Evolutionary conservation across 64 coral and sea anemone species (phyloP).

Genomic region (Dendrophyllia cribrosa): DNA sequence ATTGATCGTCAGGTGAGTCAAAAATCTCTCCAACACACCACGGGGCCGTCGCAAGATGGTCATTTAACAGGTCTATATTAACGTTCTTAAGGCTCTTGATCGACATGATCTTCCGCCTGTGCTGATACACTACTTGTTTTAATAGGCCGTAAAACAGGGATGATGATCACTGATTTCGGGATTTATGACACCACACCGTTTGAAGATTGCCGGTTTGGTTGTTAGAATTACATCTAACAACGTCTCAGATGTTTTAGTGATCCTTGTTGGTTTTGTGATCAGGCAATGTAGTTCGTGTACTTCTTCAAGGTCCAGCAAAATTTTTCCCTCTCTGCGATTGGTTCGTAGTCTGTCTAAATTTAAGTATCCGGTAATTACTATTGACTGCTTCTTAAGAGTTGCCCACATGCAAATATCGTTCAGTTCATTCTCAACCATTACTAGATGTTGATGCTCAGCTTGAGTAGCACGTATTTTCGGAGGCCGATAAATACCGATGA

Average conservation of each 20-base stretch:
- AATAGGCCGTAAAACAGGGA: background rate
- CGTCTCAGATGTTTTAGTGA: too few relatives aligned
- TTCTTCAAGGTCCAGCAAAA: constrained; percentile 35
- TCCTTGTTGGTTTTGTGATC: too few relatives aligned
- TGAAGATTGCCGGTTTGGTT: too few relatives aligned
- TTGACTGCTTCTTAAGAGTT: constrained; percentile 6
- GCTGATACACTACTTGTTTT: background rate
- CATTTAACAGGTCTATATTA: background rate
- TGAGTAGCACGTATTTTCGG: background rate
- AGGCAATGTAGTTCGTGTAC: background rate
- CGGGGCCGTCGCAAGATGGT: background rate
- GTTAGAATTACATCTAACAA: too few relatives aligned
- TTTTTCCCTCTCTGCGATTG: too few relatives aligned
- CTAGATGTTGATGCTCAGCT: background rate
- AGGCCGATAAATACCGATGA: background rate
- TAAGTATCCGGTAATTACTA: constrained; percentile 51
- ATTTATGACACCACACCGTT: too few relatives aligned
- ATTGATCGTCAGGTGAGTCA: too few relatives aligned
- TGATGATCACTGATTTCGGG: background rate
- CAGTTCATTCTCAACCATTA: constrained; percentile 18
- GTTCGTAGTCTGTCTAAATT: constrained; percentile 18
- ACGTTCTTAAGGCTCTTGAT: background rate
- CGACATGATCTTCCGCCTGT: background rate
- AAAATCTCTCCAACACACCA: too few relatives aligned
- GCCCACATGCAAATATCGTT: constrained; percentile 58